A percentile compares a stretch with the other conserved stretches of the same genome.
Conservation (phyloP, 1,140 invertebrate genomes). For the Drosophila ambigua region DNA sequence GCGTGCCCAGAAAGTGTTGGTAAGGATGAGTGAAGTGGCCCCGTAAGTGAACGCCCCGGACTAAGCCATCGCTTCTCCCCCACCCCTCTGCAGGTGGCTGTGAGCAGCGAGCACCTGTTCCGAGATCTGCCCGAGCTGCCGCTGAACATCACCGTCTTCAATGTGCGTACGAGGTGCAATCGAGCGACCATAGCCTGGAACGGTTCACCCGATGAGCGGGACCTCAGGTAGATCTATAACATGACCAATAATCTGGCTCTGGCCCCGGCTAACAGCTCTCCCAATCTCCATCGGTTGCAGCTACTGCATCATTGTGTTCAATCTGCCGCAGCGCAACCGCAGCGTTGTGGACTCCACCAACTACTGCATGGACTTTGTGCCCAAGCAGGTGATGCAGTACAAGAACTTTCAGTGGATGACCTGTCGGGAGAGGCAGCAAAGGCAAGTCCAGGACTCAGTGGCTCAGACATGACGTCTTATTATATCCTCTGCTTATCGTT, state of each 20-base stretch:
- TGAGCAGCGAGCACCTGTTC: conserved; percentile 66
- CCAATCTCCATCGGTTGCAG: conserved; percentile 19
- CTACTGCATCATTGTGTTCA: conserved; percentile 83
- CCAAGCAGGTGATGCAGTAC: conserved; percentile 62
- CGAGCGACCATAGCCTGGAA: conserved; percentile 79
- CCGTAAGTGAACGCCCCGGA: neutral
- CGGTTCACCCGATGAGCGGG: conserved; percentile 70
- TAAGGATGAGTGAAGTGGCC: conserved; percentile 13
- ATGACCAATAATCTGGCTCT: neutral
- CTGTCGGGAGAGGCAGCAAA: conserved; percentile 65
- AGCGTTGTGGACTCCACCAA: conserved; percentile 76
- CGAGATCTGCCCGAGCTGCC: conserved; percentile 73
- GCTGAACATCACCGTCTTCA: conserved; percentile 70
- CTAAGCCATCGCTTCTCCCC: neutral
- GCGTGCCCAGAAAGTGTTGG: conserved; percentile 75
- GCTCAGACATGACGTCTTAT: neutral
- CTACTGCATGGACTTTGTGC: conserved; percentile 81
- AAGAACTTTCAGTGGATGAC: conserved; percentile 73
- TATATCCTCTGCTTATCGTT: neutral
- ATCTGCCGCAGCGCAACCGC: conserved; percentile 74
- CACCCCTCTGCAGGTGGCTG: conserved; percentile 55
- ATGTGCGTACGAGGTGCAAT: conserved; percentile 71
- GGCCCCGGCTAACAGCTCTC: no score
- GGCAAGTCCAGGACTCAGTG: conserved; percentile 23
- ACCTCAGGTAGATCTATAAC: conserved; percentile 56